Evolutionary conservation across 2,797 vertebrate species (phyloP).

Genomic region (Melanotaenia boesemani): DNA sequence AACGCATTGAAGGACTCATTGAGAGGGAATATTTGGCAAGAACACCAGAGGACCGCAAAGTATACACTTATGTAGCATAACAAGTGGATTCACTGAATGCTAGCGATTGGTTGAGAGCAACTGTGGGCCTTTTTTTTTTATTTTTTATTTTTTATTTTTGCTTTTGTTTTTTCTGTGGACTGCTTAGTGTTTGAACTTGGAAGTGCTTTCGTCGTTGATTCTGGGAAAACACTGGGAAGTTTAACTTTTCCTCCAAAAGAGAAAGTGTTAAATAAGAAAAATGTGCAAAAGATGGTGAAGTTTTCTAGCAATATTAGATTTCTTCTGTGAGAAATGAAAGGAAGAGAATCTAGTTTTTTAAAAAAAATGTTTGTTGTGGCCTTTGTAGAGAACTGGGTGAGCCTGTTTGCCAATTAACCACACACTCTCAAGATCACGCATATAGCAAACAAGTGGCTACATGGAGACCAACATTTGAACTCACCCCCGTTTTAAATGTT

Average conservation of each 20-base stretch:
- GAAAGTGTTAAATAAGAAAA: slow-evolving; percentile 63
- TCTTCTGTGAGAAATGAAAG: slow-evolving; percentile 85
- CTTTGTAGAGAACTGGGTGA: slow-evolving; percentile 72
- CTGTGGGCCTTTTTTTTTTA: slow-evolving; percentile 47
- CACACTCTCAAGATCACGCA: slow-evolving; percentile 77
- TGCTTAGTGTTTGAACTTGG: slow-evolving; percentile 91
- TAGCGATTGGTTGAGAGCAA: slow-evolving; percentile 62
- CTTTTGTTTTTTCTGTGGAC: slow-evolving; percentile 68
- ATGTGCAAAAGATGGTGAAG: slow-evolving; percentile 85
- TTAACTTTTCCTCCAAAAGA: slow-evolving; percentile 84
- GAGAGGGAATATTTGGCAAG: slow-evolving; percentile 99
- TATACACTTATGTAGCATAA: slow-evolving; percentile 99
- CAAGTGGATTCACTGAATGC: slow-evolving; percentile 76
- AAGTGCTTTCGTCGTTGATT: slow-evolving; percentile 90
- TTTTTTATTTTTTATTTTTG: background rate
- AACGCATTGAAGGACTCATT: slow-evolving; percentile 99
- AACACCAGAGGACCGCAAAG: slow-evolving; percentile 99
- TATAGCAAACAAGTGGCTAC: slow-evolving; percentile 74
- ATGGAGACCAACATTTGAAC: slow-evolving; percentile 69
- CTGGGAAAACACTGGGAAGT: slow-evolving; percentile 85
- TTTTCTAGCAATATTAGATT: slow-evolving; percentile 92
- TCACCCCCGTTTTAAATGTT: slow-evolving; percentile 86
- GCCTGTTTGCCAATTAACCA: slow-evolving; percentile 83
- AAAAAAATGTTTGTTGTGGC: slow-evolving; percentile 86
- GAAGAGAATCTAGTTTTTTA: slow-evolving; percentile 89